phyloP scores from a whole-genome alignment of 2,888 invertebrate genomes.

The Drosophila flavopinicola region DNA sequence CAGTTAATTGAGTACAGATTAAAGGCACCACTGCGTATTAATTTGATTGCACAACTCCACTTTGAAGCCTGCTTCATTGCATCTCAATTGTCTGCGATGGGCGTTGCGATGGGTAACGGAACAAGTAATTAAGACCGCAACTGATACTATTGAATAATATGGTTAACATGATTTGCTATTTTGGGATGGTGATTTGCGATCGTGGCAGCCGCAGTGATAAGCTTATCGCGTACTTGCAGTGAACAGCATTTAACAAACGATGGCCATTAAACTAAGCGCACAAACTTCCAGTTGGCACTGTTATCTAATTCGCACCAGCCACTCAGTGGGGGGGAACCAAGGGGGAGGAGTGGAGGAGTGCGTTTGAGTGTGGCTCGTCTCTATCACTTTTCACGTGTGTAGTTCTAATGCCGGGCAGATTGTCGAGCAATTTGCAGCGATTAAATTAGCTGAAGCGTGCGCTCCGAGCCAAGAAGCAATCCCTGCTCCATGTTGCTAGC shows the following conservation, averaged over 20 bases:
- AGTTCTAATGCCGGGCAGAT: slow-evolving; percentile 82
- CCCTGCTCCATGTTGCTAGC: slow-evolving; percentile 44
- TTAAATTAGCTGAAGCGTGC: slow-evolving; percentile 83
- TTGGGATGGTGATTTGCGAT: slow-evolving; percentile 12
- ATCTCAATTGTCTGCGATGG: slow-evolving; percentile 45
- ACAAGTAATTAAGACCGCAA: slow-evolving; percentile 6
- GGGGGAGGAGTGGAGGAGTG: not conserved
- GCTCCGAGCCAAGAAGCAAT: slow-evolving; percentile 52
- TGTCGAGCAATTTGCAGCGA: slow-evolving; percentile 84
- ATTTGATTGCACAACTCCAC: not conserved
- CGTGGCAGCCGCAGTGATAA: slow-evolving; percentile 28
- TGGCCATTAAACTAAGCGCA: slow-evolving; percentile 50
- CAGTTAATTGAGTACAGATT: no score
- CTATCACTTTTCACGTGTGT: slow-evolving; percentile 71
- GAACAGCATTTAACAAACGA: slow-evolving; percentile 42
- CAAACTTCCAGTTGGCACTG: slow-evolving; percentile 38
- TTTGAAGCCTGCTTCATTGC: slow-evolving; percentile 29
- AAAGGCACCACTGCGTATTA: not conserved
- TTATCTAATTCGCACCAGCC: slow-evolving; percentile 72
- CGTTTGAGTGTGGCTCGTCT: slow-evolving; percentile 2
- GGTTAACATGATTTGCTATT: slow-evolving; percentile 26
- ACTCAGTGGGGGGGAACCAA: slow-evolving; percentile 14
- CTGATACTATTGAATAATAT: slow-evolving; percentile 26
- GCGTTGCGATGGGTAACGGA: slow-evolving; percentile 15
- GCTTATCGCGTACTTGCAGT: slow-evolving; percentile 68